Evolutionary conservation across 2,888 invertebrate species (phyloP), one percentile per base, ranked within the genome.

Genomic region (Amphiduros pacificus): DNA sequence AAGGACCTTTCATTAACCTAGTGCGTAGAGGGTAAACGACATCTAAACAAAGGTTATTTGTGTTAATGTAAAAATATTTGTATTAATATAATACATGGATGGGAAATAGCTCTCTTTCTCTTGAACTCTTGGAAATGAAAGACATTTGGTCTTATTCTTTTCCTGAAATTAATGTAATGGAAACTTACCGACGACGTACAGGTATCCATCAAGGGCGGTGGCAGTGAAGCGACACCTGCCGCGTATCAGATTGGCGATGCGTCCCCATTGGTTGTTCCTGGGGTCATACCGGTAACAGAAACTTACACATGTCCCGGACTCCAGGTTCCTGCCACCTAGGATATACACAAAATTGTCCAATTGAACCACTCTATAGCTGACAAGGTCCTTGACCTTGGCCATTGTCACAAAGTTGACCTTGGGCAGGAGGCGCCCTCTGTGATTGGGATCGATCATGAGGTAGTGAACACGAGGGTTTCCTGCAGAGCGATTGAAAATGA

Each of bases 391-490:
- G 17, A 77, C 54, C 53, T 69, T 73, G 4, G 64, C 59, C 58
- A 74, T 69, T 2, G 67, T 56, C 14, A 71, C 66, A 1, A 66
- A 68, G 64, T 74, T 75, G 59, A 71, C 62, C 59, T 74, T 74
- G 3, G 77, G 77, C 32, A 75, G 69, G 49, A 76, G 64, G 20
- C 65, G 51, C 36, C 64, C 62, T 20, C 69, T 64, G 4, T 67
- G 61, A 17, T 63, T 54, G 9, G 76, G 74, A 51, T 78, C 77
- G 6, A 78, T 59, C 72, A 75, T 73, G 59, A 76, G 71, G 63
- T 78, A 78, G 44, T 68, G 62, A 9, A 75, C 70, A 32, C 71
- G 68, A 51, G 72, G 69, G 65, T 71, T 73, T 36, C 76, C 76
- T 14, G 73, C 71, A 9, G 71, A 65, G 44, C 66, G 70, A 63